phyloP scores from a whole-genome alignment of 2,888 invertebrate genomes.

The Eilema sororculum region DNA sequence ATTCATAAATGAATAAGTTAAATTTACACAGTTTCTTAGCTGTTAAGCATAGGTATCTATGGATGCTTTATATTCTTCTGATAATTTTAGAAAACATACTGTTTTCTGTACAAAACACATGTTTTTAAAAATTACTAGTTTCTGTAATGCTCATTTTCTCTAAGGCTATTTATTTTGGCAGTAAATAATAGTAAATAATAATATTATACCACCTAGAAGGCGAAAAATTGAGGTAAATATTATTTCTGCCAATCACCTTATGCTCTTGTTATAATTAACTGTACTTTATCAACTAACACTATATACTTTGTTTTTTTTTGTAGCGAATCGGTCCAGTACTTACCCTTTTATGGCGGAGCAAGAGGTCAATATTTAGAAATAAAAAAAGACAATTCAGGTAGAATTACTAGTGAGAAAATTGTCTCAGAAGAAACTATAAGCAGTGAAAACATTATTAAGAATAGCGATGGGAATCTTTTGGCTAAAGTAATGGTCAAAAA shows the following conservation, averaged over 20 bases:
- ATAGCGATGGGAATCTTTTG: slow-evolving; percentile 74
- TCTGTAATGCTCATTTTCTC: neutral
- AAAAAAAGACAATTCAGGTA: slow-evolving; percentile 84
- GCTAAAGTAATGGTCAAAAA: slow-evolving; percentile 83
- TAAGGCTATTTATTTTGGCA: neutral
- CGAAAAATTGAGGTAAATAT: neutral
- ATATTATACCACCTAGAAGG: neutral
- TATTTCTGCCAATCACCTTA: neutral
- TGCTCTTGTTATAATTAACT: neutral
- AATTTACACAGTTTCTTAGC: no score
- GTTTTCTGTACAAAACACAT: no score
- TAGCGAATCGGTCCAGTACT: slow-evolving; percentile 73
- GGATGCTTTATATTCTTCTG: no score
- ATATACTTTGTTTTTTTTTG: slow-evolving; percentile 28
- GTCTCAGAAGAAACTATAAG: slow-evolving; percentile 79
- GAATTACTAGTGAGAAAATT: slow-evolving; percentile 80
- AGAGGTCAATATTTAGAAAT: slow-evolving; percentile 90
- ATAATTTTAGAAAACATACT: no score
- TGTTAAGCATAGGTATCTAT: no score
- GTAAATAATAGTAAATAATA: neutral
- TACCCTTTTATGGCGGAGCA: slow-evolving; percentile 91
- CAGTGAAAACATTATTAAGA: slow-evolving; percentile 75
- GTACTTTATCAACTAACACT: neutral
- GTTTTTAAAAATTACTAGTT: neutral
- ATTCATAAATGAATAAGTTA: no score